These are phyloP conservation scores for Sparus aurata DNA, from an alignment of 2,797 vertebrate species.

Conservation along the genomic window DNA sequence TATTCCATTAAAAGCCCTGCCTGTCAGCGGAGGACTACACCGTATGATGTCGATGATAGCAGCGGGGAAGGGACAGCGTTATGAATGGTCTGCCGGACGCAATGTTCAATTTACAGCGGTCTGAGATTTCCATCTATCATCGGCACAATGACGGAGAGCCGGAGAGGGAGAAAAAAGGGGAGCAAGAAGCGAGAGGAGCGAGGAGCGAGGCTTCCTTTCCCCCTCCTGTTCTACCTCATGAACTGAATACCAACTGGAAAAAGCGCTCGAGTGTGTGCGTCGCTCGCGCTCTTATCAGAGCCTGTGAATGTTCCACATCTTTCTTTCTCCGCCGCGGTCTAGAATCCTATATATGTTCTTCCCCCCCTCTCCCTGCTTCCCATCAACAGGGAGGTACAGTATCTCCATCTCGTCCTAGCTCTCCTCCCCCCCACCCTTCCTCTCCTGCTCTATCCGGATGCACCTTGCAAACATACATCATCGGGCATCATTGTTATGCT, in stretches of 20 bases:
- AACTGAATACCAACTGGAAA: slow-evolving; percentile 72
- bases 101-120: slow-evolving; percentile 79
- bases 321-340: slow-evolving; percentile 16
- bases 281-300: slow-evolving; percentile 46
- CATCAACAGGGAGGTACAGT: slow-evolving; percentile 25
- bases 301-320: slow-evolving; percentile 25
- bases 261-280: slow-evolving; percentile 1
- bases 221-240: slow-evolving; percentile 54
- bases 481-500: slow-evolving; percentile 58
- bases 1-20: slow-evolving; percentile 61
- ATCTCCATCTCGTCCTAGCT: slow-evolving; percentile 11
- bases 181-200: slow-evolving; percentile 19
- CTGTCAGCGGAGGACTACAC: slow-evolving; percentile 41
- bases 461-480: slow-evolving; percentile 65
- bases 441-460: slow-evolving; percentile 6
- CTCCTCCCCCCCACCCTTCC: neutral
- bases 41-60: slow-evolving; percentile 63
- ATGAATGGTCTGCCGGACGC: slow-evolving; percentile 70
- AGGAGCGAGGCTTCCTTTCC: slow-evolving; percentile 51
- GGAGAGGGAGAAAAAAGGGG: slow-evolving; percentile 8
- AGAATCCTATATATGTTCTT: slow-evolving; percentile 3
- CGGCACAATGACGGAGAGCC: slow-evolving; percentile 52
- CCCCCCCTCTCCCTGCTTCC: neutral
- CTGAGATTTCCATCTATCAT: slow-evolving; percentile 79
- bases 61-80: slow-evolving; percentile 44